These are phyloP conservation scores for Chrysochloris asiatica DNA, from an alignment of 2,113 vertebrate genomes.

Conservation along the genomic window DNA sequence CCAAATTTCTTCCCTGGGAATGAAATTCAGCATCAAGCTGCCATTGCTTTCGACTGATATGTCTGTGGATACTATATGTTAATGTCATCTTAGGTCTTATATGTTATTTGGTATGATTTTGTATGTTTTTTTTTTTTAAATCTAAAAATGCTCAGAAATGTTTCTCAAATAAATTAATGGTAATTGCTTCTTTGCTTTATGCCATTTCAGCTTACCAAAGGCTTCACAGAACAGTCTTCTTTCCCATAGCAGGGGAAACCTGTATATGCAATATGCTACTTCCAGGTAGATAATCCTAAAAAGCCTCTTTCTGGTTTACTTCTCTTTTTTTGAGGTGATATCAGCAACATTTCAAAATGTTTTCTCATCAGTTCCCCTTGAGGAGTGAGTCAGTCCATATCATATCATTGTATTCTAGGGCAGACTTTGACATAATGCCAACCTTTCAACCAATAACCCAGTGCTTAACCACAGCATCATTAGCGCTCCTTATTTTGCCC, in stretches of 20 bases:
- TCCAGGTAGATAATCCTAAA: neutral
- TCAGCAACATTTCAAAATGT: neutral
- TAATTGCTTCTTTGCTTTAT: neutral
- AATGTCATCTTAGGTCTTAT: neutral
- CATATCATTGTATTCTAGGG: neutral
- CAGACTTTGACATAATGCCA: neutral
- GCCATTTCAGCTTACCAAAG: neutral
- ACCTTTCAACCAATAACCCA: neutral
- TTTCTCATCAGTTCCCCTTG: neutral
- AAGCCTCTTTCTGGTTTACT: too few relatives aligned
- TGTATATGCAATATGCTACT: neutral
- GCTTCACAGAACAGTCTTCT: neutral
- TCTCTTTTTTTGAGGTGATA: neutral
- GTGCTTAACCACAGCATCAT: neutral
- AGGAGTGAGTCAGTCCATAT: neutral
- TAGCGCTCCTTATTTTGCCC: neutral
- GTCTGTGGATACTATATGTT: neutral
- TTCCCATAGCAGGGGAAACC: neutral
- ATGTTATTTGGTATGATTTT: neutral
- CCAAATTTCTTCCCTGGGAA: too few relatives aligned
- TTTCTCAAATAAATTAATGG: neutral
- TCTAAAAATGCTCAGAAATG: neutral
- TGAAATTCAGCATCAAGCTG: neutral
- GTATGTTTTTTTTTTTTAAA: too few relatives aligned
- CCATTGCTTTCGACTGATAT: neutral